A percentile compares a stretch with the other conserved stretches of the same genome.
Evolutionary conservation across 1,140 invertebrate species (phyloP).

Genomic region (Leptinotarsa defecta): DNA sequence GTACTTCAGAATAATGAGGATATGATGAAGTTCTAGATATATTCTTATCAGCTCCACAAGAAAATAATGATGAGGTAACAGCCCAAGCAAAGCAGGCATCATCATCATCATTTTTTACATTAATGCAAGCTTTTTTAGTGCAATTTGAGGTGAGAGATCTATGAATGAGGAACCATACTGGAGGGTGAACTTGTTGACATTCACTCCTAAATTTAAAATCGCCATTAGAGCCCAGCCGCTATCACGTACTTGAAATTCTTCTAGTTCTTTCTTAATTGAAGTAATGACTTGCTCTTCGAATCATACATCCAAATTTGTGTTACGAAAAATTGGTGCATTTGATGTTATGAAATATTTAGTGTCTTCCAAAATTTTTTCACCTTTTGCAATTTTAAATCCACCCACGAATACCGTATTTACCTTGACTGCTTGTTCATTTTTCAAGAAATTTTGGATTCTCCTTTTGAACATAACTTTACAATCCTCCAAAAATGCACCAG

Average conservation of each 20-base stretch:
- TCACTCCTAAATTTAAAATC: slow-evolving; percentile 22
- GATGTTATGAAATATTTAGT: slow-evolving; percentile 27
- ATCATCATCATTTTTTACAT: slow-evolving; percentile 8
- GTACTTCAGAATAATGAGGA: no score
- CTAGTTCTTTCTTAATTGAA: slow-evolving; percentile 18
- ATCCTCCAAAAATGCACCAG: slow-evolving; percentile 22
- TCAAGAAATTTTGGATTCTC: slow-evolving; percentile 5
- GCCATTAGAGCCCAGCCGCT: slow-evolving; percentile 21
- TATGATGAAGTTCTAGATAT: no score
- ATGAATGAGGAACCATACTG: slow-evolving; percentile 31
- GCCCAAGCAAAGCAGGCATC: background rate
- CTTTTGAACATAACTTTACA: background rate
- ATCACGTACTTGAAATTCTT: slow-evolving; percentile 32
- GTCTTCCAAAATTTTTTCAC: slow-evolving; percentile 8
- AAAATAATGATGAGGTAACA: no score
- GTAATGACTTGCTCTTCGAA: slow-evolving; percentile 10
- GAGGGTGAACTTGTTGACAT: slow-evolving; percentile 40
- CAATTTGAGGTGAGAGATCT: slow-evolving; percentile 33
- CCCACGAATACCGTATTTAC: slow-evolving; percentile 25
- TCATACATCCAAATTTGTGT: slow-evolving; percentile 26
- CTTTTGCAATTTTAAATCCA: slow-evolving; percentile 16
- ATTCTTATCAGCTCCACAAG: background rate
- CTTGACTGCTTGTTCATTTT: slow-evolving; percentile 26
- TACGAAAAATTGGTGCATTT: slow-evolving; percentile 12
- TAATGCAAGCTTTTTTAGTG: slow-evolving; percentile 2